Conservation (phyloP, 2,888 invertebrate species). For the Mongoloraphidia duomilia region DNA sequence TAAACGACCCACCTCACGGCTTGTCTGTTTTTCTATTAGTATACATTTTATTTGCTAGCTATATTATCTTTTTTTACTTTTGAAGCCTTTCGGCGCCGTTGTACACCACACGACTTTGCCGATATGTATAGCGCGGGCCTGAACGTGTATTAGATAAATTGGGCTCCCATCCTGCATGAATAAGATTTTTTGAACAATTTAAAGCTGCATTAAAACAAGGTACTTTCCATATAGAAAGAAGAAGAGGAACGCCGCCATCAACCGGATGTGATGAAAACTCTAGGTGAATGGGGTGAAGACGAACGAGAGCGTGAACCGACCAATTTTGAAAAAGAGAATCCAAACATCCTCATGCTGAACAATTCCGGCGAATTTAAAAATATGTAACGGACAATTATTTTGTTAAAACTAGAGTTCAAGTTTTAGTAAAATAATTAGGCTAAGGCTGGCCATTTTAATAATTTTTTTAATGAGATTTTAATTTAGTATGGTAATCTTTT, state of each 20-base stretch:
- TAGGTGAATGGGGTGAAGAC: conserved; percentile 60
- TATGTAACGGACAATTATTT: conserved; percentile 34
- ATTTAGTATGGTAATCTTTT: no score
- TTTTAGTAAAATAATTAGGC: no score
- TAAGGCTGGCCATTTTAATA: no score
- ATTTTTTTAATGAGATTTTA: no score
- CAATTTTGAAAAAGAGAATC: conserved; percentile 64
- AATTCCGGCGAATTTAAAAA: conserved; percentile 61
- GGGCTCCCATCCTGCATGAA: no score
- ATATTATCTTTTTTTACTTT: conserved; percentile 6
- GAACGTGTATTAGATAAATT: no score
- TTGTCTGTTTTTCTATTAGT: conserved; percentile 1
- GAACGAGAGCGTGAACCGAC: conserved; percentile 57
- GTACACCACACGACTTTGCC: no score
- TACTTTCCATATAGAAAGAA: conserved; percentile 42
- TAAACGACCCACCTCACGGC: no score
- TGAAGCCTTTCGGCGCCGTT: neutral
- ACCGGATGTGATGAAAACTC: conserved; percentile 58
- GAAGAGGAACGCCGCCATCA: conserved; percentile 49
- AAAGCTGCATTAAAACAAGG: no score
- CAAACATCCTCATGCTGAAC: conserved; percentile 60
- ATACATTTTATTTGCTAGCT: no score
- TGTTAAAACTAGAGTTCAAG: neutral
- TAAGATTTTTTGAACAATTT: no score
- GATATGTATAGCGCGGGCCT: no score